Base-by-base conservation (phyloP, 2,888 invertebrate species). In the Beris morrisii region DNA sequence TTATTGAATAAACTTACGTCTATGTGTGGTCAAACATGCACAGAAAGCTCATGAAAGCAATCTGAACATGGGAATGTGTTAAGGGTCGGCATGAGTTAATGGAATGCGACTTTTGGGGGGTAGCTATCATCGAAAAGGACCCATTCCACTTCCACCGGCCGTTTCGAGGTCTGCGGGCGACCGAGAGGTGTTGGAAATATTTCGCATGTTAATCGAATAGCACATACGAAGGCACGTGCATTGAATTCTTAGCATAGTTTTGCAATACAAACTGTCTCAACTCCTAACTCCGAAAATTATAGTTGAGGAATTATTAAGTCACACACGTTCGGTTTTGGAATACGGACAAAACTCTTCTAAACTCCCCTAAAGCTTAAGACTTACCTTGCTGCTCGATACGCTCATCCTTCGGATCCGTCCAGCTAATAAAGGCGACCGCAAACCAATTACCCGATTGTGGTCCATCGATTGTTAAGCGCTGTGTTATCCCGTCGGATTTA, bases 361-460 rank as follows among this genome's bases (percentile, higher is more conserved):
- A 48, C n/a, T 11, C 1, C 22, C 22, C 22, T 22, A 59, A 11
- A 56, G 31, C 12, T 22, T 64, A 50, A 46, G 22, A 74, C 76
- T 74, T 79, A 89, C 91, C 91, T 84, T 90, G 86, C 74, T 91
- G 91, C 71, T 86, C 86, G 70, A 92, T 91, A 69, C 87, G 86
- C 73, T 87, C 87, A 30, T 82, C 81, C 70, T 87, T 85, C 3
- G 91, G 91, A 82, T 91, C 88, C 56, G 86, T 85, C 87, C 91
- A 92, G 65, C 88, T 86, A 69, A 91, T 84, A 78, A 92, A 93
- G 6, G 89, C 88, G 64, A 90, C 84, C 0, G 88, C 90, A 81
- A 88, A 93, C 90, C 92, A 93, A 74, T 87, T 87, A 1, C 93
- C 92, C 0, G 90, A 86, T 64, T 83, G 82, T 0, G 91, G 91